Evolutionary conservation across 2,888 invertebrate genomes (phyloP).

Genomic region (Heteropelma amictum): DNA sequence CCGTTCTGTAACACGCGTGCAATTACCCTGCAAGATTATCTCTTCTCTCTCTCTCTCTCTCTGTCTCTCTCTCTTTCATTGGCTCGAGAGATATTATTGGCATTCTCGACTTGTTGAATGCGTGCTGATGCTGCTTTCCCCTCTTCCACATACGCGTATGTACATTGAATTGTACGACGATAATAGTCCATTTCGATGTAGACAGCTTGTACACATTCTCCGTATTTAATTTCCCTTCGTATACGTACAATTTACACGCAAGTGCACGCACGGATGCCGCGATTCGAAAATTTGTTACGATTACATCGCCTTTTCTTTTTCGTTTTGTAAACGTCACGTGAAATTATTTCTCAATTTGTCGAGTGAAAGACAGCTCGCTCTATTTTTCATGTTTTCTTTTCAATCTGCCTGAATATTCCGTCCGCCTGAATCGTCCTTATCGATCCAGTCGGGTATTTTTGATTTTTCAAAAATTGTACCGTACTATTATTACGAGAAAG

Average conservation of each 20-base stretch:
- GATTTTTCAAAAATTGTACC: too few relatives aligned
- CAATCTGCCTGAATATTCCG: too few relatives aligned
- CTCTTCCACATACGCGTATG: background rate
- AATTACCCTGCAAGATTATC: conserved; percentile 5
- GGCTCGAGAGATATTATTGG: conserved; percentile 33
- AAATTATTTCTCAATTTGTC: too few relatives aligned
- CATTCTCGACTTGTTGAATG: conserved; percentile 40
- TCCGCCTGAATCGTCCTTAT: too few relatives aligned
- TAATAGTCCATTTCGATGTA: conserved; percentile 46
- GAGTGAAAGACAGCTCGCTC: too few relatives aligned
- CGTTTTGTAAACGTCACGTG: too few relatives aligned
- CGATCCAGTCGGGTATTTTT: too few relatives aligned
- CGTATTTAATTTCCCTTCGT: conserved; percentile 58
- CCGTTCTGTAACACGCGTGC: conserved; percentile 36
- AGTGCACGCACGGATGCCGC: background rate
- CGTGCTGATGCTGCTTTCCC: conserved; percentile 33
- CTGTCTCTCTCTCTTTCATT: background rate
- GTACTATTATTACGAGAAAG: too few relatives aligned
- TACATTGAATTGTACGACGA: background rate
- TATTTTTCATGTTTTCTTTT: too few relatives aligned
- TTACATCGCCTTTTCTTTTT: too few relatives aligned
- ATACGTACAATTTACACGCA: conserved; percentile 24
- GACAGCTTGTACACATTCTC: conserved; percentile 60
- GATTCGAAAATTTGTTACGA: too few relatives aligned
- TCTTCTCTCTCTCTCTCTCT: background rate